Conservation (phyloP, 2,797 vertebrate genomes). For the Chelon auratus region DNA sequence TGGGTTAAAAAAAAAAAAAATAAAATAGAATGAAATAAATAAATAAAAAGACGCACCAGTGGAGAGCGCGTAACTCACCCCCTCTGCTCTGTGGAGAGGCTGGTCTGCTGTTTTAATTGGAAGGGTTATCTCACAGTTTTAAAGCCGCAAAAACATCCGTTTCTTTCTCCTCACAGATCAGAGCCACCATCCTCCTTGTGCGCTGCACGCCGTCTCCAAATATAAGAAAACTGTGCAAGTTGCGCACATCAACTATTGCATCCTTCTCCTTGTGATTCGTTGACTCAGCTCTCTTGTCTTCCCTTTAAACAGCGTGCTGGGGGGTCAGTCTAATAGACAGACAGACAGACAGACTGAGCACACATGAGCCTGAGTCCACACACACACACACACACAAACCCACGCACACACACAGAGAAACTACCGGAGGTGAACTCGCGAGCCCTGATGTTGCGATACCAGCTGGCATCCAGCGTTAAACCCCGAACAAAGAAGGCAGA, state of each 20-base stretch:
- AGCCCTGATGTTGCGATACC: conserved; percentile 33
- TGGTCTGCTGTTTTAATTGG: conserved; percentile 19
- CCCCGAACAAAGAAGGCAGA: conserved; percentile 17
- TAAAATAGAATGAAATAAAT: neutral
- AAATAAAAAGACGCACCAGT: conserved; percentile 20
- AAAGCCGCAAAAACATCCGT: conserved; percentile 50
- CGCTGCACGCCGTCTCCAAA: conserved; percentile 53
- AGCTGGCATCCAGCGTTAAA: conserved; percentile 41
- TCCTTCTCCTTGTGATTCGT: conserved; percentile 76
- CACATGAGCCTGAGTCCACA: conserved; percentile 16
- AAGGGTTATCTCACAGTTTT: conserved; percentile 31
- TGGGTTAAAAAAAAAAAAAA: neutral
- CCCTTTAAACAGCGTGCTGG: conserved; percentile 75
- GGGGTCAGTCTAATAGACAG: conserved; percentile 75
- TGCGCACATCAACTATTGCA: conserved; percentile 77
- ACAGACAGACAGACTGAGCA: conserved; percentile 58
- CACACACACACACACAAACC: conserved; percentile 6
- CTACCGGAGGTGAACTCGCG: conserved; percentile 39
- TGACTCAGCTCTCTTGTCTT: conserved; percentile 81
- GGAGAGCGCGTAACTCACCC: neutral
- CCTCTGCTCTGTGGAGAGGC: neutral
- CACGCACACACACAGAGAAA: neutral
- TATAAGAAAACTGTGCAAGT: conserved; percentile 57
- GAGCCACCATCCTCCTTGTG: conserved; percentile 65
- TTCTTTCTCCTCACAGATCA: conserved; percentile 41